Conservation (phyloP, 2,797 vertebrate species). For the Helarctos malayanus region DNA sequence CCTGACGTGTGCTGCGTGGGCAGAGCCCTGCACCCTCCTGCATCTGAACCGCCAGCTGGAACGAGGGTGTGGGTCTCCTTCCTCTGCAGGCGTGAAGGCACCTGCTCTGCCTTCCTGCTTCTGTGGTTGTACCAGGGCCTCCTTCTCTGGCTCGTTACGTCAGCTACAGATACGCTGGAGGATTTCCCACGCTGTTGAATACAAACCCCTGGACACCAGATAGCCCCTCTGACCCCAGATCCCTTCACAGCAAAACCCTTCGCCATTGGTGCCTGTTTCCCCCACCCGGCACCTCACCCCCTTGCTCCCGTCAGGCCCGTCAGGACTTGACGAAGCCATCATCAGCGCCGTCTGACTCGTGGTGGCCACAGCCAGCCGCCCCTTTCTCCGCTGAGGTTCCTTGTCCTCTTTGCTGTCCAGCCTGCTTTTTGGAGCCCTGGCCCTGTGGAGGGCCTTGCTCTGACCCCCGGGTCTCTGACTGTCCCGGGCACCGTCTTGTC, state of each 20-base stretch:
- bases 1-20: neutral
- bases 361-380: neutral
- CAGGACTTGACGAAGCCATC: neutral
- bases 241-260: neutral
- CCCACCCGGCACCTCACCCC: fast-evolving
- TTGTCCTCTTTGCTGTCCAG: neutral
- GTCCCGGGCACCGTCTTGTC: neutral
- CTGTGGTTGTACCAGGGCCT: neutral
- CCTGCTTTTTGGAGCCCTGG: neutral
- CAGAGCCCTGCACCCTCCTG: neutral
- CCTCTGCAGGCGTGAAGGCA: neutral
- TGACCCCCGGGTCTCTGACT: neutral
- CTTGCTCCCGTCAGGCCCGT: fast-evolving
- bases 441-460: neutral
- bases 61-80: neutral
- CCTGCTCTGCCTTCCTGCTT: neutral
- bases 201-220: neutral
- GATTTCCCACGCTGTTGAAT: neutral
- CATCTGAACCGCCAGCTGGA: neutral
- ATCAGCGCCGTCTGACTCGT: neutral
- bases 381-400: neutral
- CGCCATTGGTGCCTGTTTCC: fast-evolving
- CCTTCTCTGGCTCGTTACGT: neutral
- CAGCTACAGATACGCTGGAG: no score
- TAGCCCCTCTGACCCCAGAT: neutral